Conservation (phyloP, 2,888 invertebrate genomes). For the Endomychus coccineus region DNA sequence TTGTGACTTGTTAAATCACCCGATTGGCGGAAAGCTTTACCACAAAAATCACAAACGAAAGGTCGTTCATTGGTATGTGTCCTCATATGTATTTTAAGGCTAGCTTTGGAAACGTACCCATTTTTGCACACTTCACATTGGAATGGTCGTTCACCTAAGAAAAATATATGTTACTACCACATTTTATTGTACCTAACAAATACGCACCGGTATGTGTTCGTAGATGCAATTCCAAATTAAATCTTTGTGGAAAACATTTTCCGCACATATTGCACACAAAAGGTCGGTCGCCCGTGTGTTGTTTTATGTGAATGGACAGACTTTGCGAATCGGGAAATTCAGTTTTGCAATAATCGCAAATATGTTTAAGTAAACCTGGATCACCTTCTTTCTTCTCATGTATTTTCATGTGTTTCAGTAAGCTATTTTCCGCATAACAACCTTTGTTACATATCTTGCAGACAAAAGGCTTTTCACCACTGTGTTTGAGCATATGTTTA, state of each 20-base stretch:
- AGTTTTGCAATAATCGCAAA: slow-evolving; percentile 44
- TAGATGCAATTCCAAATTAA: slow-evolving; percentile 42
- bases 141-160: slow-evolving; percentile 42
- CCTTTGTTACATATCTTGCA: slow-evolving; percentile 44
- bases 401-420: slow-evolving; percentile 45
- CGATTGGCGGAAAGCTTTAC: slow-evolving; percentile 44
- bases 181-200: background rate
- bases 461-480: slow-evolving; percentile 45
- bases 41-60: slow-evolving; percentile 44
- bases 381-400: slow-evolving; percentile 45
- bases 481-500: slow-evolving; percentile 45
- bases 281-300: slow-evolving; percentile 43
- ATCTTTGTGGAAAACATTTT: slow-evolving; percentile 43
- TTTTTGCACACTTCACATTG: slow-evolving; percentile 44
- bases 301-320: slow-evolving; percentile 42
- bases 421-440: slow-evolving; percentile 43
- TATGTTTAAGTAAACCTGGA: slow-evolving; percentile 41
- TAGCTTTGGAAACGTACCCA: slow-evolving; percentile 44
- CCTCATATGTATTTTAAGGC: slow-evolving; percentile 45
- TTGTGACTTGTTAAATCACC: slow-evolving; percentile 45
- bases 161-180: background rate
- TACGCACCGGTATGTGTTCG: slow-evolving; percentile 41
- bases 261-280: slow-evolving; percentile 44
- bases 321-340: slow-evolving; percentile 40
- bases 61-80: slow-evolving; percentile 45